Evolutionary conservation across 2,888 invertebrate species (phyloP), one percentile per base, ranked within the genome.

Genomic region (Apodemia mormo): DNA sequence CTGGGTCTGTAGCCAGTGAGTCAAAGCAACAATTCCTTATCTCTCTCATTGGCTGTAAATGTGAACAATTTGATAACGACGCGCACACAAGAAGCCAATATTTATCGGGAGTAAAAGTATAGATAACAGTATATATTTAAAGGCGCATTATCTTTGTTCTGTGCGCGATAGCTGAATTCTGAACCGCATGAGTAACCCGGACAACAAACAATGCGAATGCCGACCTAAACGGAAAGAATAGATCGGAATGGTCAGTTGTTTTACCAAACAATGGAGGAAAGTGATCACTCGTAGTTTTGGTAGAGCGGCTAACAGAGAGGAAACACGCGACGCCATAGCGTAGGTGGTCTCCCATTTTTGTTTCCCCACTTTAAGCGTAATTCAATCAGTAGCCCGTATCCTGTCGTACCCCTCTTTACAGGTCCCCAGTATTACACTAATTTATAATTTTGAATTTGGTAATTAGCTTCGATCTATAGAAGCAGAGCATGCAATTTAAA

Each of bases 361-460:
- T 81, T 83, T 80, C 81, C 82, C 79, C 81, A 75, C 80, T 81
- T 78, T 75, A 73, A 73, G 76, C 74, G 80, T 87, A 86, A 87
- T 90, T 89, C 81, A 90, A 90, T 89, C 85, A 87, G 81, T 75
- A 76, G 80, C 88, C 89, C 89, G 88, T 89, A 89, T 90, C 87
- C 85, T 82, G 78, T 80, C 74, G 73, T 72, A 77, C 77, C 79
- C 80, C 83, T 85, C 82, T 78, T 80, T 76, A 68, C 78, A 74
- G 74, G 74, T 49, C 65, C 49, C 45, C 14, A 14, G 12, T 49
- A 49, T 49, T 49, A 49, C 49, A 12, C 45, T 45, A 45, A 45
- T 45, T 45, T 45, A 45, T 45, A 10, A 45, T 45, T 45, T 1
- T 45, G 45, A 45, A 45, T 12, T 45, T 45, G 12, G 45, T 45